Evolutionary conservation across 2,113 vertebrate species (phyloP).

Genomic region (Clarias gariepinus): DNA sequence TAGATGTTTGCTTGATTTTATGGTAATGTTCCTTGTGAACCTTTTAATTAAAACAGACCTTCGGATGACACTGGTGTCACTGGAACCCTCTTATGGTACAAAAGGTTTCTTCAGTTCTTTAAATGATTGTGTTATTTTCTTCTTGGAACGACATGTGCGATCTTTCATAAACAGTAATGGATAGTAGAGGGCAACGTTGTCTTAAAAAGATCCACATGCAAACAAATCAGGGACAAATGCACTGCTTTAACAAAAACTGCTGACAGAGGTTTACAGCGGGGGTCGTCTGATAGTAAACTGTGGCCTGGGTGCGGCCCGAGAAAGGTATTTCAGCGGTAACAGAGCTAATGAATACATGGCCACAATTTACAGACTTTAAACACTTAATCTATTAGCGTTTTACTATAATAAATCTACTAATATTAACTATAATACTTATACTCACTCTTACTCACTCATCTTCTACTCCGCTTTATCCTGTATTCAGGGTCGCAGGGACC

Average conservation of each 20-base stretch:
- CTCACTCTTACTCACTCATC: no score
- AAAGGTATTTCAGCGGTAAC: not conserved
- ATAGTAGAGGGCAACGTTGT: not conserved
- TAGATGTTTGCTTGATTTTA: slow-evolving; percentile 23
- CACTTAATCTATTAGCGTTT: no score
- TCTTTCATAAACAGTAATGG: not conserved
- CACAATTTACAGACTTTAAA: not conserved
- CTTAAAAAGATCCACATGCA: not conserved
- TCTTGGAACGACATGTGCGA: not conserved
- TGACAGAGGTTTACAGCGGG: not conserved
- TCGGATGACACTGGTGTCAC: not conserved
- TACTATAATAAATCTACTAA: no score
- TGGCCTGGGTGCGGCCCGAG: not conserved
- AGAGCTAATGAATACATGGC: not conserved
- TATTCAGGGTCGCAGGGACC: no score
- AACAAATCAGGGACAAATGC: not conserved
- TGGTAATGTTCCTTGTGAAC: slow-evolving; percentile 6
- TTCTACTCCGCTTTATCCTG: no score
- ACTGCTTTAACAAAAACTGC: not conserved
- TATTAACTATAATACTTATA: no score
- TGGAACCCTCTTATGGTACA: not conserved
- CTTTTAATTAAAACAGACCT: slow-evolving; percentile 21
- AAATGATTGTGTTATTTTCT: not conserved
- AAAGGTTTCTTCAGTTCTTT: not conserved
- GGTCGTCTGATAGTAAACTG: not conserved